phyloP scores from a whole-genome alignment of 2,888 invertebrate species.

The Acanthosepion lycidas region DNA sequence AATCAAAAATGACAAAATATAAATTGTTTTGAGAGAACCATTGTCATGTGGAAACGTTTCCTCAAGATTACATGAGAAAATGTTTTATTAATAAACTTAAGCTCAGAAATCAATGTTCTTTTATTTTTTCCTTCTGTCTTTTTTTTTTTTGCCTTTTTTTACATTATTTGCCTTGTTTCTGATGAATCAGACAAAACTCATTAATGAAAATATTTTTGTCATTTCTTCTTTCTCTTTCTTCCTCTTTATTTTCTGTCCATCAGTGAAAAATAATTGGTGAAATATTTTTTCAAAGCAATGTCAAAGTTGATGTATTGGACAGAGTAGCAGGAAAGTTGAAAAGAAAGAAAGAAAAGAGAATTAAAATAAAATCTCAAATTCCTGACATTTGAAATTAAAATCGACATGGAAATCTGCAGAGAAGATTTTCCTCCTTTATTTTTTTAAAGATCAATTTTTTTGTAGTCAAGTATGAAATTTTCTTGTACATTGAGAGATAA shows the following conservation, averaged over 20 bases:
- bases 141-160: neutral
- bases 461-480: neutral
- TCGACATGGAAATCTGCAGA: neutral
- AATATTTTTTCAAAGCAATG: neutral
- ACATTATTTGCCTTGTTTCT: neutral
- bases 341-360: neutral
- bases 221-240: neutral
- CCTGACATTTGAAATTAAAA: neutral
- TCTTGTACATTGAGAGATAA: neutral
- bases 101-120: neutral
- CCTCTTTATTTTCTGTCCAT: neutral
- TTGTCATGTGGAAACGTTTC: neutral
- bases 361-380: neutral
- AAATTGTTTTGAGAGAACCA: neutral
- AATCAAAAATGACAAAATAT: neutral
- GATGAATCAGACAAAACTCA: slow-evolving; percentile 33
- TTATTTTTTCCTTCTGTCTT: neutral
- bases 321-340: neutral
- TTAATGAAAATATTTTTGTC: neutral
- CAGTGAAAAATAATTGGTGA: slow-evolving; percentile 11
- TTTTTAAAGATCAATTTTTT: neutral
- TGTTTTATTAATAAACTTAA: slow-evolving; percentile 1
- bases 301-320: slow-evolving; percentile 21
- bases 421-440: neutral
- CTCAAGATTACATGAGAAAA: slow-evolving; percentile 33